phyloP scores from a whole-genome alignment of 92 coral and sea anemone genomes.

The Zoanthus solanderi region DNA sequence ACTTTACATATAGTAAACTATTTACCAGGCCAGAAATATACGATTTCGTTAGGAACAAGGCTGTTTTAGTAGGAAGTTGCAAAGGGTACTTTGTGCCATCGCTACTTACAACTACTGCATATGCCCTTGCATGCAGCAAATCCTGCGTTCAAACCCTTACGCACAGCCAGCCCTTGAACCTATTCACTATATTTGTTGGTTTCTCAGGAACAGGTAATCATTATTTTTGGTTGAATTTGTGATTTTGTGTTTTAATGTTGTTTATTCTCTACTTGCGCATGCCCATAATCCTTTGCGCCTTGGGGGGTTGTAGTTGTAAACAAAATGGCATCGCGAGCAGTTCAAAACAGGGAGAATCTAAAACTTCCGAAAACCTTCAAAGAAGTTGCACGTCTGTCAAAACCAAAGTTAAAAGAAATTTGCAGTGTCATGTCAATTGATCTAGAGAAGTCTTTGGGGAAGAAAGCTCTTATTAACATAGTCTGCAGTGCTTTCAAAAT shows the following conservation, averaged over 20 bases:
- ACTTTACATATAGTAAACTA: not conserved
- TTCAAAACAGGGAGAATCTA: conserved; percentile 20
- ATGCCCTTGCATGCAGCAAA: conserved; percentile 18
- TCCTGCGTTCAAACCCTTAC: not conserved
- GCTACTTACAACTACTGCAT: conserved; percentile 5
- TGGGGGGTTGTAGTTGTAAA: conserved; percentile 45
- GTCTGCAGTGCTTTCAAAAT: conserved; percentile 56
- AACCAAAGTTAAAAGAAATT: conserved; percentile 56
- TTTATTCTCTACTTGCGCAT: conserved; percentile 35
- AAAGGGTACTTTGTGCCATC: conserved; percentile 7
- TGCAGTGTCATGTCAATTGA: conserved; percentile 51
- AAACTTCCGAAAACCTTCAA: conserved; percentile 54
- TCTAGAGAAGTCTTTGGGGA: conserved; percentile 56
- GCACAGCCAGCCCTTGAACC: conserved; percentile 4
- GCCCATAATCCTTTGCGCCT: conserved; percentile 69
- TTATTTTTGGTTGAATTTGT: not conserved
- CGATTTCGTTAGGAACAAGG: not conserved
- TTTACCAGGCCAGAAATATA: not conserved
- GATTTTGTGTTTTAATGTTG: not conserved
- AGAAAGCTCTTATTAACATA: conserved; percentile 60
- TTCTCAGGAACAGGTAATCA: not conserved
- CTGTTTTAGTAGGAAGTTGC: not conserved
- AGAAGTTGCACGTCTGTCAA: conserved; percentile 43
- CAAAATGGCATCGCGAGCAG: conserved; percentile 54
- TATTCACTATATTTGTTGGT: not conserved